Percentiles rank a stretch among this genome's conserved stretches.
These are phyloP conservation scores for Gibbula magus DNA, from an alignment of 2,888 invertebrate genomes.

Conservation along the genomic window DNA sequence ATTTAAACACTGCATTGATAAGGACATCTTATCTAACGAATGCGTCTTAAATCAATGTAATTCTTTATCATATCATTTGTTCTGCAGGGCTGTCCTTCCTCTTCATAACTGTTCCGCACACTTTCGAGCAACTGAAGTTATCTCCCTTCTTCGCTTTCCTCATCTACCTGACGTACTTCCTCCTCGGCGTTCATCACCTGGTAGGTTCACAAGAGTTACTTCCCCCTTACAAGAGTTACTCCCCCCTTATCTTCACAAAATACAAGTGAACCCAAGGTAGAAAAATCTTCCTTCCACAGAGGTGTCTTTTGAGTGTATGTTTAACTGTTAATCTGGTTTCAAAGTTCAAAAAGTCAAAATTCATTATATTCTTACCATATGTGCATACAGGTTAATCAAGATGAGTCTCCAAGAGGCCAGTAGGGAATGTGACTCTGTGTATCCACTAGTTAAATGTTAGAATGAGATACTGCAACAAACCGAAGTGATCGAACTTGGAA, in stretches of 20 bases:
- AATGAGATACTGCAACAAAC: no score
- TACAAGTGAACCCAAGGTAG: no score
- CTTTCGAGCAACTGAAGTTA: conserved; percentile 47
- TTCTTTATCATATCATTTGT: not conserved
- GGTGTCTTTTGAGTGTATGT: not conserved
- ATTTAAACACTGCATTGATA: no score
- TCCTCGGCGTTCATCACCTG: conserved; percentile 66
- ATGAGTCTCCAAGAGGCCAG: no score
- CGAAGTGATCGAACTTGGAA: no score
- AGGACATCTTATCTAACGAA: not conserved
- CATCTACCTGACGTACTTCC: conserved; percentile 59
- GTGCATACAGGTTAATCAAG: no score
- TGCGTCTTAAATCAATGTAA: not conserved
- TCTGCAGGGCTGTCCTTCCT: conserved; percentile 49
- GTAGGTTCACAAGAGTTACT: conserved; percentile 42
- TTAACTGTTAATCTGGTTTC: not conserved
- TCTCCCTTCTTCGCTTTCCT: conserved; percentile 62
- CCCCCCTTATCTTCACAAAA: no score
- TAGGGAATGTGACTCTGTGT: no score
- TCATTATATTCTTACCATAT: not conserved
- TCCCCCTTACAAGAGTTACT: not conserved
- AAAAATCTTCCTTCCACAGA: no score
- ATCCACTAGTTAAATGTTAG: no score
- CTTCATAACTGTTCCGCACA: conserved; percentile 63
- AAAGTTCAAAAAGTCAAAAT: not conserved